Evolutionary conservation across 2,113 vertebrate genomes (phyloP).

Genomic region (Epinephelus moara): DNA sequence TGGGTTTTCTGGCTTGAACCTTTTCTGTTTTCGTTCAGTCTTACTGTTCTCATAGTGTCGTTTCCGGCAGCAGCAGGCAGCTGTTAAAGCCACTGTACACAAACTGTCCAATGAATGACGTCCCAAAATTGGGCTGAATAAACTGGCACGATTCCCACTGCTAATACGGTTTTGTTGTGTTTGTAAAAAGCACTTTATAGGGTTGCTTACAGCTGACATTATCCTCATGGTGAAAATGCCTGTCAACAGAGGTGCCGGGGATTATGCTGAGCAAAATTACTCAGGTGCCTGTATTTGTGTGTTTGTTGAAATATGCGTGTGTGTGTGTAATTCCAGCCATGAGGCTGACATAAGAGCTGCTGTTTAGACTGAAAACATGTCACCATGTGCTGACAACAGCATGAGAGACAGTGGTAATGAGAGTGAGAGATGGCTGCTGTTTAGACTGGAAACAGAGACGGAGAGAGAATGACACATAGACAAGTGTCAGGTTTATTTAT

Average conservation of each 20-base stretch:
- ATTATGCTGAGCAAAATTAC: not conserved
- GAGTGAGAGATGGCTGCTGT: too few species aligned
- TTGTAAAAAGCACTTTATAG: not conserved
- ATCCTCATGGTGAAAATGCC: not conserved
- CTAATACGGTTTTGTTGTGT: not conserved
- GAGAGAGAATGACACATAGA: not conserved
- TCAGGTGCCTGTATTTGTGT: not conserved
- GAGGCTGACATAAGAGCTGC: not conserved
- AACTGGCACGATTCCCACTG: too few species aligned
- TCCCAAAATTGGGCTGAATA: too few species aligned
- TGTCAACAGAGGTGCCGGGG: not conserved
- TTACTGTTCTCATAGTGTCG: too few species aligned
- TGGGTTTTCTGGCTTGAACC: too few species aligned
- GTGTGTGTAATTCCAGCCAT: not conserved
- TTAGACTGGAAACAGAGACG: not conserved
- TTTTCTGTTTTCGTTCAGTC: too few species aligned
- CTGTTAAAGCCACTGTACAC: too few species aligned
- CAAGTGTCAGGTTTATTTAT: too few species aligned
- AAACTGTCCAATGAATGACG: too few species aligned
- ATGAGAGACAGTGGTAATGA: too few species aligned
- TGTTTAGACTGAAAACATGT: conserved; percentile 16
- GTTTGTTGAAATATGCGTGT: not conserved
- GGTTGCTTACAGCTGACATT: not conserved
- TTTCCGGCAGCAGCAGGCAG: too few species aligned
- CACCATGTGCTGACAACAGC: too few species aligned